phyloP scores from a whole-genome alignment of 2,888 invertebrate species.

The Drosophila birchii region DNA sequence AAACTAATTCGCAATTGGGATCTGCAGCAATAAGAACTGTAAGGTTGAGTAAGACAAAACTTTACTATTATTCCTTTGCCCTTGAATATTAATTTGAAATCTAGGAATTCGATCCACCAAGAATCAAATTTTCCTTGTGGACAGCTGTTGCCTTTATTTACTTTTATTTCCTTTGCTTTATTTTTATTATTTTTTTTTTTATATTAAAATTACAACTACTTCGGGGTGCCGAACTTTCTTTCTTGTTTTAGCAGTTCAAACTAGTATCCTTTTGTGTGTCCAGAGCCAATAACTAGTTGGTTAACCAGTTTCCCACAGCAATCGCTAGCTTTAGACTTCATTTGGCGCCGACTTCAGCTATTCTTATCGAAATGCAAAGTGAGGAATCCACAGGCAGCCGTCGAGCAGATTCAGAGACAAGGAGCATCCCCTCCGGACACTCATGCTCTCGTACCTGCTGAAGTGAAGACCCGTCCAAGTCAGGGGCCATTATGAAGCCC shows the following conservation, averaged over 20 bases:
- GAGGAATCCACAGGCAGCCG: slow-evolving; percentile 6
- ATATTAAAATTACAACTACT: too few relatives aligned
- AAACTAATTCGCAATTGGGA: too few relatives aligned
- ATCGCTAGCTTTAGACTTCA: neutral
- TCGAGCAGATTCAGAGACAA: slow-evolving; percentile 1
- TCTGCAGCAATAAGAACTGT: too few relatives aligned
- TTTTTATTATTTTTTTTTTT: too few relatives aligned
- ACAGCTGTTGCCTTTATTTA: too few relatives aligned
- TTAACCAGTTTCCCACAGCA: neutral
- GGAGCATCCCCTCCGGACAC: neutral
- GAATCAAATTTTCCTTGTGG: too few relatives aligned
- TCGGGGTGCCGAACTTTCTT: too few relatives aligned
- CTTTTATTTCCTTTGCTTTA: too few relatives aligned
- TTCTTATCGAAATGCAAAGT: slow-evolving; percentile 11
- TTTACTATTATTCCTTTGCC: too few relatives aligned
- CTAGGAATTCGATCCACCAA: too few relatives aligned
- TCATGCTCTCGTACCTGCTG: slow-evolving; percentile 4
- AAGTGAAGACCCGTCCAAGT: slow-evolving; percentile 12
- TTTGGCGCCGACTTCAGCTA: neutral
- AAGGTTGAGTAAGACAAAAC: too few relatives aligned
- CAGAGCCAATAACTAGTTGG: neutral
- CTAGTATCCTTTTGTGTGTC: neutral
- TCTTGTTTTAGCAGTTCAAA: neutral
- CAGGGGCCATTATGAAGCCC: slow-evolving; percentile 28
- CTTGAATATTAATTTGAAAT: too few relatives aligned